These are phyloP conservation scores for Vanacampus margaritifer DNA, from an alignment of 2,113 vertebrate species.

Conservation along the genomic window DNA sequence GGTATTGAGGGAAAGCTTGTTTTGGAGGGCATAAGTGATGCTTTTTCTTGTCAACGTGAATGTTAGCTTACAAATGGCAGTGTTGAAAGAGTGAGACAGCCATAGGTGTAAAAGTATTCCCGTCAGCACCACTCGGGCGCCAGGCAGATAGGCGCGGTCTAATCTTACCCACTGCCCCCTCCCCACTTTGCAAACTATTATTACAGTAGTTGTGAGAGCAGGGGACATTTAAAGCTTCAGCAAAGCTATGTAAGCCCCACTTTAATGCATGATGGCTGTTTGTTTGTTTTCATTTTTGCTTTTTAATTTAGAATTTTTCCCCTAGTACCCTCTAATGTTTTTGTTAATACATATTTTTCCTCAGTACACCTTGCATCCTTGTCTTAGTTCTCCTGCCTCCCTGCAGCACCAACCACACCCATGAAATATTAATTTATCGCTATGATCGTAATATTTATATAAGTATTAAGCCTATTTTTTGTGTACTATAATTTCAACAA, in stretches of 20 bases:
- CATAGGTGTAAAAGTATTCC: conserved; percentile 28
- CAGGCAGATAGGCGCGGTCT: conserved; percentile 21
- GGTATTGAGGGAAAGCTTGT: too few relatives aligned
- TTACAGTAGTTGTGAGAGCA: conserved; percentile 22
- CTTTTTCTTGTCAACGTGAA: neutral
- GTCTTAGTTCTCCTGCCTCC: too few relatives aligned
- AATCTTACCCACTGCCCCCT: conserved; percentile 17
- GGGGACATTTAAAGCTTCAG: conserved; percentile 19
- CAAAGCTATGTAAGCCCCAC: neutral
- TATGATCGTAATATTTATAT: too few relatives aligned
- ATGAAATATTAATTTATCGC: too few relatives aligned
- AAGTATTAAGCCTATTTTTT: too few relatives aligned
- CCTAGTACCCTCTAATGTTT: too few relatives aligned
- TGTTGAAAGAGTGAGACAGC: conserved; percentile 1
- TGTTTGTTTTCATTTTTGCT: neutral
- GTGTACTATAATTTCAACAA: too few relatives aligned
- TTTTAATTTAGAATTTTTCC: too few relatives aligned
- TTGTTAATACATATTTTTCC: too few relatives aligned
- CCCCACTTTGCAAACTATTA: conserved; percentile 36
- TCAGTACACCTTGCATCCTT: too few relatives aligned
- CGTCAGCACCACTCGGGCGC: conserved; percentile 23
- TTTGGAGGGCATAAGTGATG: neutral
- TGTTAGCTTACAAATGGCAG: neutral
- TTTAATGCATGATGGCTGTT: conserved; percentile 8
- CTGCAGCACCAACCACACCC: too few relatives aligned